phyloP scores from a whole-genome alignment of 2,888 invertebrate species.

The Netelia fuscicornis region DNA sequence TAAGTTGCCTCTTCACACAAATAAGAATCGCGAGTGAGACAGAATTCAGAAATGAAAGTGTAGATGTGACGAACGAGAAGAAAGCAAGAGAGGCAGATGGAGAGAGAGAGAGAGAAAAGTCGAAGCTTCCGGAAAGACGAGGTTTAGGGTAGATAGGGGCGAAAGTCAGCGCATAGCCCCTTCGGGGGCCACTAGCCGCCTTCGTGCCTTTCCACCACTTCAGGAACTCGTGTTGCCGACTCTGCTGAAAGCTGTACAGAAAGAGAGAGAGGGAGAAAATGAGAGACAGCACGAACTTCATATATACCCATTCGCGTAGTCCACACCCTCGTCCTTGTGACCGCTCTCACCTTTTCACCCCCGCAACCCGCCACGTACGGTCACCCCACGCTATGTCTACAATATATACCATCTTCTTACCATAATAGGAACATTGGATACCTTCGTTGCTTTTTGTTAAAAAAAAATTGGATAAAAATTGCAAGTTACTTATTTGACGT shows the following conservation, averaged over 20 bases:
- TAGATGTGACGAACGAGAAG: constrained; percentile 47
- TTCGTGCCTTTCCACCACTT: constrained; percentile 81
- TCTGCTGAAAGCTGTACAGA: constrained; percentile 81
- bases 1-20: background rate
- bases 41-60: constrained; percentile 45
- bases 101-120: constrained; percentile 15
- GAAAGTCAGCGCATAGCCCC: constrained; percentile 83
- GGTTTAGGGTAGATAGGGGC: constrained; percentile 72
- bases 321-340: constrained; percentile 66
- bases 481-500: too few species aligned
- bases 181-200: constrained; percentile 82
- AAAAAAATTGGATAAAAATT: background rate
- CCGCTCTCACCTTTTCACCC: constrained; percentile 72
- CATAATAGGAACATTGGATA: constrained; percentile 5
- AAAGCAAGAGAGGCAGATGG: background rate
- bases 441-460: constrained; percentile 2
- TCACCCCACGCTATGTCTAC: constrained; percentile 55
- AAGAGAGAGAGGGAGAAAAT: constrained; percentile 51
- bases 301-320: constrained; percentile 74
- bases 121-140: constrained; percentile 61
- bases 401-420: constrained; percentile 12
- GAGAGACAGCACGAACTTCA: constrained; percentile 49
- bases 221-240: constrained; percentile 82
- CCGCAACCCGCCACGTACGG: constrained; percentile 67
- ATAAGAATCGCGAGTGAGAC: constrained; percentile 40